Conservation (phyloP, 2,113 vertebrate species). For the Anoura caudifer region DNA sequence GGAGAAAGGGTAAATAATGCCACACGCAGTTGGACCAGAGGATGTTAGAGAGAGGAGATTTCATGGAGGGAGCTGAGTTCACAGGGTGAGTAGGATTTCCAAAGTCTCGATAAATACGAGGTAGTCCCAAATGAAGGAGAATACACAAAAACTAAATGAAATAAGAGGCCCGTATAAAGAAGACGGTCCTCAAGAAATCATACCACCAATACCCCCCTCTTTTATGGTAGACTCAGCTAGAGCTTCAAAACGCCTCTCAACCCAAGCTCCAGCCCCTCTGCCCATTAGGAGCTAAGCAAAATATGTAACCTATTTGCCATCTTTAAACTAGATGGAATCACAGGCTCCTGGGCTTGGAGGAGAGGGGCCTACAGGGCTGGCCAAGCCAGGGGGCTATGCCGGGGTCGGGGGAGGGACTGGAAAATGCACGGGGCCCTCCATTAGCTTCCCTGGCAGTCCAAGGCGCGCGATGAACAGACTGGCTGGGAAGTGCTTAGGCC, state of each 20-base stretch:
- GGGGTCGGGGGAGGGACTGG: not conserved
- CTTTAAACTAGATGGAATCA: not conserved
- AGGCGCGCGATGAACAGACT: not conserved
- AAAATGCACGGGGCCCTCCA: rapidly evolving
- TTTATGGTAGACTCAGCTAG: not conserved
- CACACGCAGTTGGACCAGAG: rapidly evolving
- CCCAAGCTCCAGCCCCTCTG: not conserved
- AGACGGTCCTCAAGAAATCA: not conserved
- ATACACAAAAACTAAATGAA: not conserved
- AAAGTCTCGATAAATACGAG: not conserved
- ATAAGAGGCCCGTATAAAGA: not conserved
- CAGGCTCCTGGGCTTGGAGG: not conserved
- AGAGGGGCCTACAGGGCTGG: not conserved
- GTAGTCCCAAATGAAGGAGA: not conserved
- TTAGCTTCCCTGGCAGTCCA: not conserved
- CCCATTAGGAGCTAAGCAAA: not conserved
- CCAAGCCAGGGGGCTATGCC: not conserved
- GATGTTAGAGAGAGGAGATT: not conserved
- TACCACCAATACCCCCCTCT: not conserved
- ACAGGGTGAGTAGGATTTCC: not conserved
- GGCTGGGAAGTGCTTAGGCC: conserved; percentile 38
- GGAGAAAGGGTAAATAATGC: not conserved
- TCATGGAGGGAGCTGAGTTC: not conserved
- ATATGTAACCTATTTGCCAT: not conserved
- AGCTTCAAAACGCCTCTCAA: not conserved